phyloP scores from a whole-genome alignment of 1,140 invertebrate genomes.

The Cheumatopsyche charites region DNA sequence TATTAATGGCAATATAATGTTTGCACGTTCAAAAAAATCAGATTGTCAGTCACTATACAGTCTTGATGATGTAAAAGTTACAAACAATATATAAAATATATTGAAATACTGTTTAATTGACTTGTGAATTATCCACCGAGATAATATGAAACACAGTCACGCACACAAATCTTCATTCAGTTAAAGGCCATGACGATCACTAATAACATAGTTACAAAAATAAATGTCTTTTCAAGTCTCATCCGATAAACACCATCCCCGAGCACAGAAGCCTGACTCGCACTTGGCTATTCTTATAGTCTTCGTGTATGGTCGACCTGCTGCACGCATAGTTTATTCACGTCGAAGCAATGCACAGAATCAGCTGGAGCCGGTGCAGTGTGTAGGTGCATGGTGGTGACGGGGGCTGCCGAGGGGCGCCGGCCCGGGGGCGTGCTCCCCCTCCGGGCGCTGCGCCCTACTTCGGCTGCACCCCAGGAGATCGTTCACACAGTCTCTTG shows the following conservation, averaged over 20 bases:
- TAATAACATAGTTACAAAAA: slow-evolving; percentile 17
- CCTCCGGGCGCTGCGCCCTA: slow-evolving; percentile 31
- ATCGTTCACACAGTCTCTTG: slow-evolving; percentile 20
- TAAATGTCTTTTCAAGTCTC: slow-evolving; percentile 4
- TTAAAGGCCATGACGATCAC: slow-evolving; percentile 14
- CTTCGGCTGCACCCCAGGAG: slow-evolving; percentile 22
- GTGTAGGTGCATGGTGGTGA: not conserved
- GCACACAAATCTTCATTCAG: slow-evolving; percentile 6
- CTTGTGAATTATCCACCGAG: not conserved
- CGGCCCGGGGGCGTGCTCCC: slow-evolving; percentile 19
- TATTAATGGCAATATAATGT: not conserved
- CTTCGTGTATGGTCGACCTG: too few relatives aligned
- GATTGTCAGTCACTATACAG: slow-evolving; percentile 16
- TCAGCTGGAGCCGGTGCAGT: slow-evolving; percentile 21
- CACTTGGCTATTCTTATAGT: too few relatives aligned
- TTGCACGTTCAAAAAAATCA: not conserved
- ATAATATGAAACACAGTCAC: slow-evolving; percentile 1
- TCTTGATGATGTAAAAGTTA: slow-evolving; percentile 4
- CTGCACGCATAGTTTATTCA: not conserved
- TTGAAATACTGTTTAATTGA: slow-evolving; percentile 31
- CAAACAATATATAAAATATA: slow-evolving; percentile 7
- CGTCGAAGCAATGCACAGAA: not conserved
- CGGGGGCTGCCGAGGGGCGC: slow-evolving; percentile 29
- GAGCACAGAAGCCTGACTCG: too few relatives aligned
- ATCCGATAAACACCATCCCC: not conserved